Conservation (phyloP, 2,888 invertebrate species). For the Seira musarum region DNA sequence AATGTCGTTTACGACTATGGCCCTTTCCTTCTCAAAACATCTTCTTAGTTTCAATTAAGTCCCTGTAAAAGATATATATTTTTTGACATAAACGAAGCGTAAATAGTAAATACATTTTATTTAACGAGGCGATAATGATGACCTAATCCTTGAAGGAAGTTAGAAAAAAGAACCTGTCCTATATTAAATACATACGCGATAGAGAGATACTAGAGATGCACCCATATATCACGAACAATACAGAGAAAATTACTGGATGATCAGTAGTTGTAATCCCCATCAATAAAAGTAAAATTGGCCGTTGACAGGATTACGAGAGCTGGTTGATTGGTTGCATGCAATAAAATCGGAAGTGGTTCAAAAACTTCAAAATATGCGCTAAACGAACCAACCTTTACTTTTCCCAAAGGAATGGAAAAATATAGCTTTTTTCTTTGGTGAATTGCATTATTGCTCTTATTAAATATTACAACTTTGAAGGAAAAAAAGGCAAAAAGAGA, state of each 20-base stretch:
- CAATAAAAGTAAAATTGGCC: slow-evolving; percentile 66
- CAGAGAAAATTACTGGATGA: slow-evolving; percentile 49
- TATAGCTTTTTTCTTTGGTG: background rate
- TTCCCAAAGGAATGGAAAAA: background rate
- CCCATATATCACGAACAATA: slow-evolving; percentile 23
- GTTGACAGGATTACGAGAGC: slow-evolving; percentile 67
- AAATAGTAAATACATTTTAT: slow-evolving; percentile 29
- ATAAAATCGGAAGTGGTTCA: slow-evolving; percentile 43
- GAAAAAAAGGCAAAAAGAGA: slow-evolving; percentile 17
- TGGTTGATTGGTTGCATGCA: slow-evolving; percentile 60
- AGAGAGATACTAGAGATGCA: too few species aligned
- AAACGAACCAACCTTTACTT: slow-evolving; percentile 4
- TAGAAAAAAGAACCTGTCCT: slow-evolving; percentile 14
- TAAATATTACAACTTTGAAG: slow-evolving; percentile 23
- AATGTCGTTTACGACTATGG: slow-evolving; percentile 10
- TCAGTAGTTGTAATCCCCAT: slow-evolving; percentile 55
- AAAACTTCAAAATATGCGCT: background rate
- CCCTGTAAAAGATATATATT: slow-evolving; percentile 8
- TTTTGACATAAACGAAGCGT: background rate
- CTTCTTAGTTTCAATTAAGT: slow-evolving; percentile 5
- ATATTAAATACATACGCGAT: slow-evolving; percentile 1
- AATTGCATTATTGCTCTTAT: slow-evolving; percentile 29
- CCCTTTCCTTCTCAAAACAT: slow-evolving; percentile 9
- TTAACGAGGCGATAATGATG: slow-evolving; percentile 33
- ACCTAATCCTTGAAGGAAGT: slow-evolving; percentile 39